Evolutionary conservation across 64 coral and sea anemone species (phyloP).

Genomic region (Montipora efflorescens): DNA sequence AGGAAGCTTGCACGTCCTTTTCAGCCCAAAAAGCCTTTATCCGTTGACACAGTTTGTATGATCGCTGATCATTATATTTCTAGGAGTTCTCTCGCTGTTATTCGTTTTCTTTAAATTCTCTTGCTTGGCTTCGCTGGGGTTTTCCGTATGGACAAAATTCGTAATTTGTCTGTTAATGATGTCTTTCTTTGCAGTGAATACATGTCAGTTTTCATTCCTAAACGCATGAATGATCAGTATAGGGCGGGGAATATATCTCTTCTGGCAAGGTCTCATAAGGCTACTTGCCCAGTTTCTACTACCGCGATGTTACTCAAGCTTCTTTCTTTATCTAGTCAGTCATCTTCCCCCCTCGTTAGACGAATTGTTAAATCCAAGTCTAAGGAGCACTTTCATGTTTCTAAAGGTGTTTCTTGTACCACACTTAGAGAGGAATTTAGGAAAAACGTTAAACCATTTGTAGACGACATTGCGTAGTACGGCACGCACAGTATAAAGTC

Average conservation of each 20-base stretch:
- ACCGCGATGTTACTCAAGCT: slow-evolving; percentile 50
- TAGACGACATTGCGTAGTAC: not conserved
- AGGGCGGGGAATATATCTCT: slow-evolving; percentile 42
- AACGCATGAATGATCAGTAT: not conserved
- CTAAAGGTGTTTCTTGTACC: slow-evolving; percentile 52
- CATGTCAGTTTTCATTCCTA: no score
- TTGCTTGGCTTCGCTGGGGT: slow-evolving; percentile 72
- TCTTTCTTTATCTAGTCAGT: slow-evolving; percentile 18
- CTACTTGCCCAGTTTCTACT: slow-evolving; percentile 23
- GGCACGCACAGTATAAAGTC: slow-evolving; percentile 11
- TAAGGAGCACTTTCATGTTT: slow-evolving; percentile 3
- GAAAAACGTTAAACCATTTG: not conserved
- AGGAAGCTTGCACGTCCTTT: not conserved
- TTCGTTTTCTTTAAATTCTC: slow-evolving; percentile 83
- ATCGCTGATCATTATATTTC: slow-evolving; percentile 14
- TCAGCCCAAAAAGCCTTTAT: slow-evolving; percentile 42
- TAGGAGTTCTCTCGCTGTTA: slow-evolving; percentile 32
- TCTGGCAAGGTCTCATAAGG: slow-evolving; percentile 25
- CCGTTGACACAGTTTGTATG: not conserved
- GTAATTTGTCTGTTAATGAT: slow-evolving; percentile 44
- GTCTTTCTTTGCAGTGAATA: not conserved
- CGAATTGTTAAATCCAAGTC: slow-evolving; percentile 68
- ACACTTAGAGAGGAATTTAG: slow-evolving; percentile 18
- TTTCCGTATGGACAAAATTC: slow-evolving; percentile 42
- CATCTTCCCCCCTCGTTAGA: slow-evolving; percentile 52